Evolutionary conservation across 2,888 invertebrate species (phyloP).

Genomic region (Hydriomena furcata): DNA sequence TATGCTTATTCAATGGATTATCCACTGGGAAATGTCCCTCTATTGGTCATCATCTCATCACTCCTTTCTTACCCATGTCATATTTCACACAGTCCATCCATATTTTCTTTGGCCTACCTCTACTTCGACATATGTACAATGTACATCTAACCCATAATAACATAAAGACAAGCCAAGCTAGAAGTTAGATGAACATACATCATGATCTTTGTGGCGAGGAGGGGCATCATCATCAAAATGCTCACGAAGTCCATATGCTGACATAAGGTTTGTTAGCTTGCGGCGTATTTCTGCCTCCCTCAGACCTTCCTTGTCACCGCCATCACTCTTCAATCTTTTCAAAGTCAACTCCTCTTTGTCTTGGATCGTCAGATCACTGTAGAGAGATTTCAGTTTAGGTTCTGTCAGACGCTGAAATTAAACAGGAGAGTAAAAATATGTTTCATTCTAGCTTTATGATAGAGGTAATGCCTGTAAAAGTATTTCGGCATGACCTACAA

Average conservation of each 20-base stretch:
- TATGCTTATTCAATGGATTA: too few relatives aligned
- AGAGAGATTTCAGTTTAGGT: constrained; percentile 92
- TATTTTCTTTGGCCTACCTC: too few relatives aligned
- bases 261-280: constrained; percentile 92
- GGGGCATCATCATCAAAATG: constrained; percentile 89
- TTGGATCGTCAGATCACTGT: constrained; percentile 94
- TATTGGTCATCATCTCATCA: too few relatives aligned
- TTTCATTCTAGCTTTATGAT: too few relatives aligned
- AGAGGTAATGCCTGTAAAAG: too few relatives aligned
- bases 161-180: too few relatives aligned
- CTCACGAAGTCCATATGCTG: constrained; percentile 90
- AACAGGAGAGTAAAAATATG: neutral
- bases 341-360: constrained; percentile 95
- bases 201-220: constrained; percentile 83
- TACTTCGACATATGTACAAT: too few relatives aligned
- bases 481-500: too few relatives aligned
- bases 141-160: too few relatives aligned
- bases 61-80: too few relatives aligned
- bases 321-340: constrained; percentile 92
- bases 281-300: constrained; percentile 91
- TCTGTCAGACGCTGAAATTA: constrained; percentile 89
- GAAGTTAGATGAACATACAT: constrained; percentile 63
- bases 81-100: too few relatives aligned
- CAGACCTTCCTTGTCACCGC: constrained; percentile 93
- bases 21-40: too few relatives aligned